Conservation (phyloP, 2,113 vertebrate genomes). For the Laticauda colubrina region DNA sequence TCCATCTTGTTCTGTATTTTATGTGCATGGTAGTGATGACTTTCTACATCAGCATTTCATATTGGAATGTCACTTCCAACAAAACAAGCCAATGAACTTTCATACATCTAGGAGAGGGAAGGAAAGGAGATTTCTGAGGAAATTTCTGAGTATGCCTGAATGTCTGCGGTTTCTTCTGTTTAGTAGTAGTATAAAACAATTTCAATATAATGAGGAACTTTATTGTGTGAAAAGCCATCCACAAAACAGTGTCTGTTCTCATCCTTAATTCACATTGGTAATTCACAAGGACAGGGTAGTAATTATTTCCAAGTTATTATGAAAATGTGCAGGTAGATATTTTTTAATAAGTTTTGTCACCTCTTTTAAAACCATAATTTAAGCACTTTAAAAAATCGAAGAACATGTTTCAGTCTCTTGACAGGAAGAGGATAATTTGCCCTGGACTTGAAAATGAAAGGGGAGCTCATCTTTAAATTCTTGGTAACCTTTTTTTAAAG, state of each 20-base stretch:
- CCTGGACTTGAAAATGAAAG: not conserved
- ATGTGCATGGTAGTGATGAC: not conserved
- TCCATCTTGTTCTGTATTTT: not conserved
- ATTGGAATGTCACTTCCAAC: not conserved
- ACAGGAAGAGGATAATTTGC: not conserved
- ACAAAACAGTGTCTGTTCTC: not conserved
- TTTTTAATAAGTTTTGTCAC: not conserved
- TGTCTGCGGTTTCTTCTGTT: not conserved
- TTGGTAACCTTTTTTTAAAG: not conserved
- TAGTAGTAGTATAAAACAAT: not conserved
- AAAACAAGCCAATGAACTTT: not conserved
- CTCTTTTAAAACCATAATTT: slow-evolving; percentile 24
- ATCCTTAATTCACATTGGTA: not conserved
- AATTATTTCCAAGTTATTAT: slow-evolving; percentile 6
- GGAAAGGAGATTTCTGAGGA: not conserved
- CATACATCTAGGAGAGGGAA: not conserved
- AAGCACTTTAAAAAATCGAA: slow-evolving; percentile 1
- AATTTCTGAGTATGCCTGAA: not conserved
- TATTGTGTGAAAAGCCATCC: not conserved
- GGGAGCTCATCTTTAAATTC: not conserved
- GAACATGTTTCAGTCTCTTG: not conserved
- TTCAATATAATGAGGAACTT: not conserved
- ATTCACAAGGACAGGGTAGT: not conserved
- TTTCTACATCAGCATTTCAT: not conserved
- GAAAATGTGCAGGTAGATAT: not conserved